Conservation (phyloP, 2,797 vertebrate species). For the Lacerta bilineata region DNA sequence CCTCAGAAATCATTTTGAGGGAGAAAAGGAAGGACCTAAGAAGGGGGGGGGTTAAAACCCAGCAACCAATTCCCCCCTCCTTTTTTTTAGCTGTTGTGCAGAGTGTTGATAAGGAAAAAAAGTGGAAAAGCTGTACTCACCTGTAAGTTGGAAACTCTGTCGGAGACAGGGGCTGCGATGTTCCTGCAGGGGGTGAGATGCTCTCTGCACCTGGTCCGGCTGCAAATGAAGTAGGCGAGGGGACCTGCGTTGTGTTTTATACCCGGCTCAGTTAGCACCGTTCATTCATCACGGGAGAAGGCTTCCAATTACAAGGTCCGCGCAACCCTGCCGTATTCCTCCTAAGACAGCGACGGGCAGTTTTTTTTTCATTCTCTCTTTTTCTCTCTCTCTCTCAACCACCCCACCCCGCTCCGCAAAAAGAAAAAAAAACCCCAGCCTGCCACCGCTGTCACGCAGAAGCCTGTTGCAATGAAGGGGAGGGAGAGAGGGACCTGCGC, state of each 20-base stretch:
- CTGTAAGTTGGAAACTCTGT: background rate
- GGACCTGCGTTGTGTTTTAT: constrained; percentile 10
- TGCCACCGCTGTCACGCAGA: too few relatives aligned
- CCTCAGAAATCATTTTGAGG: too few relatives aligned
- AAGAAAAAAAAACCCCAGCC: too few relatives aligned
- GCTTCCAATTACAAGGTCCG: background rate
- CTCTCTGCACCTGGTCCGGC: background rate
- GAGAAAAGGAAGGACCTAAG: background rate
- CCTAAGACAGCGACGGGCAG: constrained; percentile 49
- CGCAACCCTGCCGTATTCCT: constrained; percentile 69
- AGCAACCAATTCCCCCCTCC: background rate
- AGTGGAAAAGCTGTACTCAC: background rate
- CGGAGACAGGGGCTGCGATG: background rate
- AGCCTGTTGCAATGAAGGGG: too few relatives aligned
- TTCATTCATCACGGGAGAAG: constrained; percentile 29
- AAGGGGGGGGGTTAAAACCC: background rate
- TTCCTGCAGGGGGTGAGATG: accelerated
- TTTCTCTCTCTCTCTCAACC: background rate
- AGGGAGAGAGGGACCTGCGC: too few relatives aligned
- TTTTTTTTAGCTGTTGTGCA: too few relatives aligned
- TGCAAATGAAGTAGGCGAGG: background rate
- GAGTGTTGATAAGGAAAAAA: background rate
- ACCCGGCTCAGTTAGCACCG: background rate
- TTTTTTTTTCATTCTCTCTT: background rate
- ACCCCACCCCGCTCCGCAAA: too few relatives aligned